phyloP scores from a whole-genome alignment of 2,888 invertebrate species.

The Pachycephus smyrnensis region DNA sequence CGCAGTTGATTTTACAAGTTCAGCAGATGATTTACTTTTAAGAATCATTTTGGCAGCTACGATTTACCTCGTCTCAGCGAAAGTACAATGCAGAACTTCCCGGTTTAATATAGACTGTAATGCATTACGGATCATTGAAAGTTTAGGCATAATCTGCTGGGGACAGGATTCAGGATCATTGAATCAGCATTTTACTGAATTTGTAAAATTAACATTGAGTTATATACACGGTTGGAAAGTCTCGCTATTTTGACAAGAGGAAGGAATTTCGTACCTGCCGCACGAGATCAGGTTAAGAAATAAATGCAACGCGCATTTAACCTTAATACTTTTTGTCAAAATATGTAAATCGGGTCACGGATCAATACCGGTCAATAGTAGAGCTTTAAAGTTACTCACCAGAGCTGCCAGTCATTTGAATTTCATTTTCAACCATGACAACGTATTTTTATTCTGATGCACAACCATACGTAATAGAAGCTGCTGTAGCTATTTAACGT shows the following conservation, averaged over 20 bases:
- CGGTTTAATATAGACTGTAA: conserved; percentile 31
- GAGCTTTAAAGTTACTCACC: conserved; percentile 11
- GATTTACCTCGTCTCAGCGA: conserved; percentile 41
- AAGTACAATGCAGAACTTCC: conserved; percentile 47
- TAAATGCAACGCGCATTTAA: background rate
- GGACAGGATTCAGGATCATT: background rate
- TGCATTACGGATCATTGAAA: conserved; percentile 38
- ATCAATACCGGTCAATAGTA: conserved; percentile 4
- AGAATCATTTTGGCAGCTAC: conserved; percentile 46
- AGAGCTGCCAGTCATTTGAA: conserved; percentile 18
- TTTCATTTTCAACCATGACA: conserved; percentile 12
- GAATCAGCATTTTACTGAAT: background rate
- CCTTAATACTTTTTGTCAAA: background rate
- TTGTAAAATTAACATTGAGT: conserved; percentile 11
- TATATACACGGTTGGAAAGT: background rate
- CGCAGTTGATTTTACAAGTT: conserved; percentile 24
- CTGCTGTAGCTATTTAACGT: conserved; percentile 38
- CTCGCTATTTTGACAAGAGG: conserved; percentile 13
- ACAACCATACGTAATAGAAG: conserved; percentile 4
- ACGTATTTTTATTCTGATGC: conserved; percentile 14
- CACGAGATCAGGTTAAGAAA: background rate
- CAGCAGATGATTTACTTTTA: conserved; percentile 14
- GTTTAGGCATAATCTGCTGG: conserved; percentile 31
- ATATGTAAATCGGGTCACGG: background rate
- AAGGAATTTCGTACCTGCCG: background rate